Evolutionary conservation across 2,113 vertebrate genomes (phyloP), one percentile per base, ranked within the genome.

Genomic region (Coracopsis vasa): DNA sequence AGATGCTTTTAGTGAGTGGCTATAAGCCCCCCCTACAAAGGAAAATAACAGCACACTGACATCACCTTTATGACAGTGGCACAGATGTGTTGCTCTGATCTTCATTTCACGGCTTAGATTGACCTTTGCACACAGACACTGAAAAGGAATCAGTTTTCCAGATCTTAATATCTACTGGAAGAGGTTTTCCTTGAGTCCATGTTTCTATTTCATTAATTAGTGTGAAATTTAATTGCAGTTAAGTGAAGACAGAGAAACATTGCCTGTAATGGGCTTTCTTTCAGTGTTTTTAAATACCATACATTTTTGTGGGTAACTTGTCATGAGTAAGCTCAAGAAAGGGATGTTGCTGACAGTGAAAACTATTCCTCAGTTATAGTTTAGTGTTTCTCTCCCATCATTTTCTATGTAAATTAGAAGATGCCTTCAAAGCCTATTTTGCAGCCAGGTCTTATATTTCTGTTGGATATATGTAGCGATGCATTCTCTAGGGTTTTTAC

Each of bases 121-220:
- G 79, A 88, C 92, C 74, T 97, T 93, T 88, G 33, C 90, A 66
- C 90, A 48, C n/a, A 67, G 83, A 10, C 29, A 2, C 82, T 69
- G 80, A 48, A 88, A 90, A 91, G 61, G 13, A 92, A 69, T 83
- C 21, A 23, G 5, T 90, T 94, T 93, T 94, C 70, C 12, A 18
- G 60, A 86, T 84, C 86, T 94, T 86, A 69, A 18, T 94, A 66
- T 88, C 64, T 88, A n/a, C 41, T 80, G 58, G 70, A 96, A 94
- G 33, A 61, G 75, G 39, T 80, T 94, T 24, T 95, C 41, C 35
- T 89, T 3, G 1, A 78, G 54, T 62, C 92, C 25, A 6, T 95
- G 88, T 91, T 96, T 97, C 95, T 93, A 84, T 95, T 94, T 96
- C 90, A 58, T 92, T 94, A 96, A 96, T 96, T 93, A 95, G 82